phyloP scores from a whole-genome alignment of 2,888 invertebrate species.

The Crossocerus cetratus region DNA sequence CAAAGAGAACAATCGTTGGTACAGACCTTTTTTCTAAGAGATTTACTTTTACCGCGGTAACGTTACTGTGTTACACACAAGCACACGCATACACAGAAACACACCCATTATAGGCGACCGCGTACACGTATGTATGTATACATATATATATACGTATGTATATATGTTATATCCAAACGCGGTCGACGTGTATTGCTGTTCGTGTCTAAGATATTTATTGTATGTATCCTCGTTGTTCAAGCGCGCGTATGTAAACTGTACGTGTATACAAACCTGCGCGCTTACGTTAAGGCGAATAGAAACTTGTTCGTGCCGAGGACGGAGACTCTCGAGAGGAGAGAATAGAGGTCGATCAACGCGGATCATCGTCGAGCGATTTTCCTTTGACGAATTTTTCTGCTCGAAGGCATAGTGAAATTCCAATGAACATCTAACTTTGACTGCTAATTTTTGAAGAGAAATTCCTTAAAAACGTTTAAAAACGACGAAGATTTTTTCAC shows the following conservation, averaged over 20 bases:
- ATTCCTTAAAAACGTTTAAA: too few relatives aligned
- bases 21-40: slow-evolving; percentile 31
- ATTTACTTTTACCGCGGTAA: slow-evolving; percentile 37
- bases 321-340: not conserved
- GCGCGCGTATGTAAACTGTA: slow-evolving; percentile 28
- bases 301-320: not conserved
- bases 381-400: slow-evolving; percentile 18
- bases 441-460: too few relatives aligned
- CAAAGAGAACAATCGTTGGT: slow-evolving; percentile 15
- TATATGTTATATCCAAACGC: not conserved
- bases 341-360: not conserved
- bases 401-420: not conserved
- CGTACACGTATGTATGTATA: slow-evolving; percentile 13
- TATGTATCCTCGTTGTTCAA: slow-evolving; percentile 49
- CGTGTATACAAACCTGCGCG: slow-evolving; percentile 15
- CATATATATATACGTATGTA: not conserved
- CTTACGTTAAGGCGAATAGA: slow-evolving; percentile 14
- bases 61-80: slow-evolving; percentile 19
- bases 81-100: too few relatives aligned
- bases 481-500: too few relatives aligned
- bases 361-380: slow-evolving; percentile 9
- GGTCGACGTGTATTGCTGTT: slow-evolving; percentile 49
- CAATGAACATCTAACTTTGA: not conserved
- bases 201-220: slow-evolving; percentile 54
- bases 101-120: slow-evolving; percentile 13